Evolutionary conservation across 2,797 vertebrate species (phyloP).

Genomic region (Sternotherus odoratus): DNA sequence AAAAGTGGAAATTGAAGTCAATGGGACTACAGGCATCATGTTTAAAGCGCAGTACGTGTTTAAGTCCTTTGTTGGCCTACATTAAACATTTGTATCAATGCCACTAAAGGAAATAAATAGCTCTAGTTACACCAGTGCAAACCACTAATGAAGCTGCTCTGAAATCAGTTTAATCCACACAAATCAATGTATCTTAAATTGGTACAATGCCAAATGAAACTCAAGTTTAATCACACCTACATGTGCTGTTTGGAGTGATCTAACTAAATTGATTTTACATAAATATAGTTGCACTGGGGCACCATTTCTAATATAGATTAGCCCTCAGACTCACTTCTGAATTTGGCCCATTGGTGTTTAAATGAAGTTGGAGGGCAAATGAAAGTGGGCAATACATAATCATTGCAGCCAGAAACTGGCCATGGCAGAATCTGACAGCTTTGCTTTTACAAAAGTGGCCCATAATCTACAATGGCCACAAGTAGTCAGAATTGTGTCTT

Average conservation of each 20-base stretch:
- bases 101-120: background rate
- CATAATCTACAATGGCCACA: slow-evolving; percentile 48
- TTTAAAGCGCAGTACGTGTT: background rate
- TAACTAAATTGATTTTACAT: slow-evolving; percentile 60
- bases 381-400: slow-evolving; percentile 28
- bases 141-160: background rate
- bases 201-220: background rate
- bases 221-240: background rate
- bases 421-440: background rate
- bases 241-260: background rate
- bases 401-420: slow-evolving; percentile 15
- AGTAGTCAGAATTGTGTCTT: background rate
- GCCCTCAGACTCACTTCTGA: slow-evolving; percentile 47
- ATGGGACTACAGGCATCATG: background rate
- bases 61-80: background rate
- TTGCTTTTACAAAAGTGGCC: slow-evolving; percentile 1
- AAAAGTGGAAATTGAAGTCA: background rate
- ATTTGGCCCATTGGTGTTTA: background rate
- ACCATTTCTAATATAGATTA: slow-evolving; percentile 36
- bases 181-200: slow-evolving; percentile 9
- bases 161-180: slow-evolving; percentile 25
- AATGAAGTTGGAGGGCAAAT: slow-evolving; percentile 32
- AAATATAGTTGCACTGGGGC: slow-evolving; percentile 52
- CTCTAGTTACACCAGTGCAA: background rate
- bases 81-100: background rate